Percentiles rank a stretch among this genome's conserved stretches.
Evolutionary conservation across 2,797 vertebrate species (phyloP).

Genomic region (Tapera naevia): DNA sequence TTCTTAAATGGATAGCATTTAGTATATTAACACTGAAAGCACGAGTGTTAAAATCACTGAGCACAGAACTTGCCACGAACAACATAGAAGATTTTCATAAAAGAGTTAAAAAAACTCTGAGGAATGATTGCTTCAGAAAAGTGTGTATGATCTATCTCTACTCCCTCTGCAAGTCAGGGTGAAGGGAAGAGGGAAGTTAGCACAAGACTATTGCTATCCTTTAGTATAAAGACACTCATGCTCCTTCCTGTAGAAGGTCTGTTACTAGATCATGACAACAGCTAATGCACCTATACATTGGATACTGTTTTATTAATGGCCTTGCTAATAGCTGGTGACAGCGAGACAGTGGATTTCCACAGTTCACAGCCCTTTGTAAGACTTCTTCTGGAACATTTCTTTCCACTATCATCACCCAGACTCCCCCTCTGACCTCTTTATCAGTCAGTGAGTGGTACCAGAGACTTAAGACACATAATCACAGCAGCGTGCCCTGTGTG

Average conservation of each 20-base stretch:
- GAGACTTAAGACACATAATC: conserved; percentile 55
- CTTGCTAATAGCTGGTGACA: conserved; percentile 62
- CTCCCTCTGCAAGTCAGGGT: not conserved
- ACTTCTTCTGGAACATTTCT: conserved; percentile 67
- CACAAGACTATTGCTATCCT: not conserved
- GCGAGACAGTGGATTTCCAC: conserved; percentile 61
- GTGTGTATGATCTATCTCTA: not conserved
- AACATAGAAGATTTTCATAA: not conserved
- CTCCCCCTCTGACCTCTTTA: conserved; percentile 71
- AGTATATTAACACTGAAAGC: not conserved
- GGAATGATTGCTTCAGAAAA: not conserved
- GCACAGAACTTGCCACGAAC: not conserved
- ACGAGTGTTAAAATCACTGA: not conserved
- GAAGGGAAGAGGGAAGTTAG: not conserved
- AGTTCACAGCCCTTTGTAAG: conserved; percentile 64
- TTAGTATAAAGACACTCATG: not conserved
- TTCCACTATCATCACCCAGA: conserved; percentile 63
- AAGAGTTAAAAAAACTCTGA: not conserved
- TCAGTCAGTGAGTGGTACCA: conserved; percentile 72
- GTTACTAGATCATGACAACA: not conserved
- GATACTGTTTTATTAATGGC: conserved; percentile 54
- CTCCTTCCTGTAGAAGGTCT: not conserved
- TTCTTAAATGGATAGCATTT: not conserved
- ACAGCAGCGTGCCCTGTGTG: not conserved
- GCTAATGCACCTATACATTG: conserved; percentile 20